These are phyloP conservation scores for Syrrhaptes paradoxus DNA, from an alignment of 2,113 vertebrate genomes.

Conservation along the genomic window DNA sequence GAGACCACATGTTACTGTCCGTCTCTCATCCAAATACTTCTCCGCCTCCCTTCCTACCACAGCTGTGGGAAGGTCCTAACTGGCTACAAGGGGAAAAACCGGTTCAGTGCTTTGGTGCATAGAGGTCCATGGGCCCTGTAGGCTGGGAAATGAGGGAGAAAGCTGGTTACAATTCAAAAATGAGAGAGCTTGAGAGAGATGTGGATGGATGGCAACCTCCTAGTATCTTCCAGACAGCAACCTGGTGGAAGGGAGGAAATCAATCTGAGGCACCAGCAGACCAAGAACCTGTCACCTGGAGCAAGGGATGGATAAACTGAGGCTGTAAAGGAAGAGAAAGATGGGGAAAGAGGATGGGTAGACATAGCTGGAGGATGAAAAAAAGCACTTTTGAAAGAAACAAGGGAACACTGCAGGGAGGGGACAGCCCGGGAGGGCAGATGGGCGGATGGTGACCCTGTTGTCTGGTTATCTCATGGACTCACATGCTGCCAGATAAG, in stretches of 20 bases:
- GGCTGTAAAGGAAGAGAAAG: not conserved
- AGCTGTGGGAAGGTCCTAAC: not conserved
- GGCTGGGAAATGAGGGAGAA: not conserved
- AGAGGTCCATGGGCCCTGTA: not conserved
- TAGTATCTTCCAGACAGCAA: not conserved
- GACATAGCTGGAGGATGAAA: not conserved
- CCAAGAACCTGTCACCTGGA: not conserved
- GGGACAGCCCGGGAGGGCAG: not conserved
- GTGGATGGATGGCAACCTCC: not conserved
- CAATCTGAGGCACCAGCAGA: not conserved
- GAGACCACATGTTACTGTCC: no score
- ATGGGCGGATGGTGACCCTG: accelerated
- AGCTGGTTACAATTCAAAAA: not conserved
- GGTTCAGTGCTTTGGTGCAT: not conserved
- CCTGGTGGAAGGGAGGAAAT: not conserved
- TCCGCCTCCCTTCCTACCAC: not conserved
- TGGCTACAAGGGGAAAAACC: not conserved
- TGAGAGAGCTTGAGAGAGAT: not conserved
- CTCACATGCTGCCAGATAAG: not conserved
- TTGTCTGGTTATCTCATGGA: not conserved
- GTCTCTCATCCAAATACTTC: not conserved
- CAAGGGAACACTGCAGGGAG: not conserved
- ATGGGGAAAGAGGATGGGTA: not conserved
- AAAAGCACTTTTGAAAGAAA: not conserved
- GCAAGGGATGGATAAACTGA: not conserved